These are phyloP conservation scores for Lasioglossum zephyrum DNA, from an alignment of 2,888 invertebrate species.

Conservation along the genomic window DNA sequence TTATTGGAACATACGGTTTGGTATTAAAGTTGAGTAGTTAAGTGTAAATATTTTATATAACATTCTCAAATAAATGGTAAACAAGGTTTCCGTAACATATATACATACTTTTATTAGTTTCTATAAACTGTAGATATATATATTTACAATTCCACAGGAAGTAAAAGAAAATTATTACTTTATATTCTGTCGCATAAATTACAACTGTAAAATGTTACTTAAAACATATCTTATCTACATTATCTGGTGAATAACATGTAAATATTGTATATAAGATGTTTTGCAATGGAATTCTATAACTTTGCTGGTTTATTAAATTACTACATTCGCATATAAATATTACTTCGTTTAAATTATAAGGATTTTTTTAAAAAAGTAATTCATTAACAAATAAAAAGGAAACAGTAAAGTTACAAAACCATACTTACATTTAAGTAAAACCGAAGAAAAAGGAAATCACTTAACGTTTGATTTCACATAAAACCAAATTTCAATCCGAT, in stretches of 20 bases:
- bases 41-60: constrained; percentile 28
- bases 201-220: constrained; percentile 59
- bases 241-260: constrained; percentile 58
- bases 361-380: not conserved
- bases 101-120: constrained; percentile 67
- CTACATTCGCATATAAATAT: constrained; percentile 26
- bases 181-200: constrained; percentile 56
- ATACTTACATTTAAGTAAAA: constrained; percentile 30
- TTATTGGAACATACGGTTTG: constrained; percentile 40
- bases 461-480: constrained; percentile 19
- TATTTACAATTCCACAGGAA: constrained; percentile 65
- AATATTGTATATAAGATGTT: constrained; percentile 51
- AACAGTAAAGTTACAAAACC: constrained; percentile 44
- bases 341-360: constrained; percentile 20
- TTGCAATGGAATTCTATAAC: constrained; percentile 48
- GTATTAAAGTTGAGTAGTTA: constrained; percentile 22
- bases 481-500: constrained; percentile 16
- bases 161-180: constrained; percentile 61
- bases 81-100: constrained; percentile 59
- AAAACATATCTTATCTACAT: constrained; percentile 67
- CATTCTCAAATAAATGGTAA: constrained; percentile 49
- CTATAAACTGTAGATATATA: constrained; percentile 66
- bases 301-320: constrained; percentile 42
- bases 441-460: constrained; percentile 23
- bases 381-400: not conserved